A percentile compares a stretch with the other conserved stretches of the same genome.
These are phyloP conservation scores for Gopherus evgoodei DNA, from an alignment of 2,113 vertebrate species.

Conservation along the genomic window DNA sequence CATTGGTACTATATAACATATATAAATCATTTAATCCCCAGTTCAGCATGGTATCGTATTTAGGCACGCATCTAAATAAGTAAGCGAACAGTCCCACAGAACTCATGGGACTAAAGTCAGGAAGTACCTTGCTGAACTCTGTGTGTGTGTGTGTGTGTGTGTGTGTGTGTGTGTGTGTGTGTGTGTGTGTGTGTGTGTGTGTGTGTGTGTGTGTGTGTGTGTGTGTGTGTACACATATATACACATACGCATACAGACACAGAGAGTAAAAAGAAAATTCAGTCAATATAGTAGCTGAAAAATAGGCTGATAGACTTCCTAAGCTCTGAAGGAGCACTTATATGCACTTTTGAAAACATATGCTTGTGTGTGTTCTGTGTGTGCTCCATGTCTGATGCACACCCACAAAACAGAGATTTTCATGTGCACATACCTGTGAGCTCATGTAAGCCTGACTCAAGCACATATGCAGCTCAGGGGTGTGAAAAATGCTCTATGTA, in stretches of 20 bases:
- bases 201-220: too few relatives aligned
- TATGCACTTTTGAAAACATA: too few relatives aligned
- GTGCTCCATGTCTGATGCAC: not conserved
- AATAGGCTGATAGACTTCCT: not conserved
- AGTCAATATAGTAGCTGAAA: not conserved
- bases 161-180: too few relatives aligned
- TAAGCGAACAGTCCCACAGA: not conserved
- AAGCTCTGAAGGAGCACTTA: not conserved
- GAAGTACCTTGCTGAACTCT: not conserved
- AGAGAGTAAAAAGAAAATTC: not conserved
- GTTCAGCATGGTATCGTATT: not conserved
- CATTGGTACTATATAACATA: not conserved
- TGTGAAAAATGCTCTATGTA: not conserved
- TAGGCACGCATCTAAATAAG: accelerated
- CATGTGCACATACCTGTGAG: not conserved
- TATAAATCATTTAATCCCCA: not conserved
- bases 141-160: too few relatives aligned
- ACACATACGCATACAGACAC: not conserved
- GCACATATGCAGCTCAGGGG: accelerated
- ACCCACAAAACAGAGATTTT: not conserved
- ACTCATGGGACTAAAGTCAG: not conserved
- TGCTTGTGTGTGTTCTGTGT: accelerated
- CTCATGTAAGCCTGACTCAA: not conserved
- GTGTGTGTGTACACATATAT: too few relatives aligned
- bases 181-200: too few relatives aligned